These are phyloP conservation scores for Glaucomys volans DNA, from an alignment of 2,113 vertebrate genomes.

Conservation along the genomic window DNA sequence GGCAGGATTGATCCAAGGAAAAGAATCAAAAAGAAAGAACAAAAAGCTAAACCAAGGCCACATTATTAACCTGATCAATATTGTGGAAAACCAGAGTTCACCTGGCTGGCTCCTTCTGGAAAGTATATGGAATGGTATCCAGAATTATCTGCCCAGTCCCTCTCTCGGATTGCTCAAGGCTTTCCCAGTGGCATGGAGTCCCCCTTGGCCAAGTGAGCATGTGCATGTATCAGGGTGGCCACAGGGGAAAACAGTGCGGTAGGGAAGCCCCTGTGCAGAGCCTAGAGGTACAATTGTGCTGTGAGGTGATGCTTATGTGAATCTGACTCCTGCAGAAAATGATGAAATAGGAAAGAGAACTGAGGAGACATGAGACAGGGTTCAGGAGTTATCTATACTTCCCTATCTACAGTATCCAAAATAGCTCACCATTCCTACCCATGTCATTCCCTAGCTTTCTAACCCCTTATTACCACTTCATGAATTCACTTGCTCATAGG, in stretches of 20 bases:
- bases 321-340: neutral
- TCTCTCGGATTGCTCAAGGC: neutral
- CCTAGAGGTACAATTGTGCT: neutral
- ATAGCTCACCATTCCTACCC: neutral
- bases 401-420: neutral
- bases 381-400: neutral
- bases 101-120: neutral
- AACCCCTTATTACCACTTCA: neutral
- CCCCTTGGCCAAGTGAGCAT: neutral
- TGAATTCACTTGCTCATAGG: neutral
- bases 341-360: neutral
- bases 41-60: neutral
- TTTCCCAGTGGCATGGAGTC: neutral
- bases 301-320: neutral
- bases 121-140: neutral
- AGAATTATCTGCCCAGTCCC: neutral
- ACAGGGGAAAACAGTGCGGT: neutral
- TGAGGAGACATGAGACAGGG: neutral
- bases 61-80: neutral
- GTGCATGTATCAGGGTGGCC: no score
- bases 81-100: neutral
- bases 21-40: neutral
- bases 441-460: neutral
- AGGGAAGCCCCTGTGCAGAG: neutral
- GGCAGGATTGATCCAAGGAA: neutral